A percentile compares a stretch with the other conserved stretches of the same genome.
phyloP scores from a whole-genome alignment of 2,797 vertebrate genomes.

The Hoplostethus atlanticus region DNA sequence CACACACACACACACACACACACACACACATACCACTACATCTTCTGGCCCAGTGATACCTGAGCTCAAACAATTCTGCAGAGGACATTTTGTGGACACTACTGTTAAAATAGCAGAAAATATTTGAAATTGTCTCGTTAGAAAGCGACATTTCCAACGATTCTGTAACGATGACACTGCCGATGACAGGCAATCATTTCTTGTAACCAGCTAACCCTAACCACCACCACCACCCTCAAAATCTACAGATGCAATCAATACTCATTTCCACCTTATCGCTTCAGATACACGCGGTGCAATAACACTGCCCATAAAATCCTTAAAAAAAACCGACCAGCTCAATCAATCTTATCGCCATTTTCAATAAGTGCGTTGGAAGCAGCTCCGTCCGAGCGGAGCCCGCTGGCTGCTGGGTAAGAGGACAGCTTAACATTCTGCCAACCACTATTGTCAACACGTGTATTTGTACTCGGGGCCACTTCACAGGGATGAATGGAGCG shows the following conservation, averaged over 20 bases:
- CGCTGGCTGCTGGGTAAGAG: conserved; percentile 20
- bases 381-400: conserved; percentile 16
- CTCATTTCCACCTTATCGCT: conserved; percentile 58
- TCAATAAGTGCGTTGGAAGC: conserved; percentile 37
- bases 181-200: conserved; percentile 25
- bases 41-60: conserved; percentile 45
- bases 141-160: conserved; percentile 13
- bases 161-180: conserved; percentile 25
- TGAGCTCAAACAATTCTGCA: conserved; percentile 30
- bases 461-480: conserved; percentile 1
- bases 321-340: conserved; percentile 36
- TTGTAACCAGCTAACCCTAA: conserved; percentile 23
- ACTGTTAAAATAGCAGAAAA: neutral
- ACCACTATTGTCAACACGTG: conserved; percentile 28
- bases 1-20: conserved; percentile 26
- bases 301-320: conserved; percentile 44
- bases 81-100: conserved; percentile 19
- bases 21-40: conserved; percentile 42
- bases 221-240: conserved; percentile 20
- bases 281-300: conserved; percentile 23
- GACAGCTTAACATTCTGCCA: conserved; percentile 19
- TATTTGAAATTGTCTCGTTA: neutral
- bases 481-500: conserved; percentile 3
- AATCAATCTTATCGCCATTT: conserved; percentile 46
- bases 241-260: conserved; percentile 57